A percentile compares a stretch with the other conserved stretches of the same genome.
Conservation (phyloP, 2,888 invertebrate species). For the Stegophylla sp. region DNA sequence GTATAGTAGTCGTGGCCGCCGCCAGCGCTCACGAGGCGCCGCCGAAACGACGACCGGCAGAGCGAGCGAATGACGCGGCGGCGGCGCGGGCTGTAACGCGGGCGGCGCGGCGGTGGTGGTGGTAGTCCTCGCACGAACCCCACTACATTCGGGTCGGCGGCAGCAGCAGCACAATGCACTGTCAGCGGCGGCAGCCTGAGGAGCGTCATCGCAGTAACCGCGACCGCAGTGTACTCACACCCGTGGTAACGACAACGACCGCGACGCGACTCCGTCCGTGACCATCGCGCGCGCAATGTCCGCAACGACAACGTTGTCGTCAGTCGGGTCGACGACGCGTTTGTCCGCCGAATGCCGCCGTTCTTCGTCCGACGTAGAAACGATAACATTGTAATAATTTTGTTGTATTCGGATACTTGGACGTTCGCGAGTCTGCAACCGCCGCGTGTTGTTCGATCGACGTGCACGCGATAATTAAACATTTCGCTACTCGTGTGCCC, state of each 20-base stretch:
- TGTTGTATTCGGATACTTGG: too few relatives aligned
- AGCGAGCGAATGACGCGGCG: not conserved
- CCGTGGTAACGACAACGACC: constrained; percentile 25
- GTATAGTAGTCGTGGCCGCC: not conserved
- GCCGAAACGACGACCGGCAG: not conserved
- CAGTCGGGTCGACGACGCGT: not conserved
- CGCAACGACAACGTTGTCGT: not conserved
- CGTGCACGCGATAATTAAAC: too few relatives aligned
- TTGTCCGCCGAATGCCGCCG: not conserved
- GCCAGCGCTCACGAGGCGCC: constrained; percentile 15
- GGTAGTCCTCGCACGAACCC: constrained; percentile 45
- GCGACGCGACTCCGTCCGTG: not conserved
- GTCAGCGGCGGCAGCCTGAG: constrained; percentile 14
- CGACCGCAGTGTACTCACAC: constrained; percentile 38
- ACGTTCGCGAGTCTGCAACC: too few relatives aligned
- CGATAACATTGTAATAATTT: too few relatives aligned
- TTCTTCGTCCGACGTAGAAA: not conserved
- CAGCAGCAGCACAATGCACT: not conserved
- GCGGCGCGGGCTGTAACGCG: constrained; percentile 16
- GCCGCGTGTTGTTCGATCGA: too few relatives aligned
- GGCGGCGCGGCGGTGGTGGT: not conserved
- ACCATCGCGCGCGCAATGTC: not conserved
- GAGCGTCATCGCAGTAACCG: constrained; percentile 22
- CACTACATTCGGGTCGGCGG: constrained; percentile 42
- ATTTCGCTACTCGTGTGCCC: too few relatives aligned